Evolutionary conservation across 1,140 invertebrate genomes (phyloP).

Genomic region (Asobara japonica): DNA sequence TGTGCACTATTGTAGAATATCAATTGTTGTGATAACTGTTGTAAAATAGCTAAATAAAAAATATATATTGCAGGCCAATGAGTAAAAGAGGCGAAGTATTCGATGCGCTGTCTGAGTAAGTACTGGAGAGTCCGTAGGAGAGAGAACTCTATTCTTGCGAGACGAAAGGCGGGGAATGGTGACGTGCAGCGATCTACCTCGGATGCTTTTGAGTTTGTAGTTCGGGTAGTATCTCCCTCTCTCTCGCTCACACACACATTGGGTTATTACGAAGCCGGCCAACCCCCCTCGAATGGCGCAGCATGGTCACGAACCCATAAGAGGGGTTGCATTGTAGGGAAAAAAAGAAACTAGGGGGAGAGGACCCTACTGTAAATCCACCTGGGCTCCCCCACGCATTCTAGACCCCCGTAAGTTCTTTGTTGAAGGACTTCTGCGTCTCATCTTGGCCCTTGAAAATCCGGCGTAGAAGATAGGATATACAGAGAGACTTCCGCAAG

Average conservation of each 20-base stretch:
- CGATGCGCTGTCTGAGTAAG: slow-evolving; percentile 3
- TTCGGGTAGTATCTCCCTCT: background rate
- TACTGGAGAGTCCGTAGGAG: slow-evolving; percentile 1
- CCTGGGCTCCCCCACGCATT: background rate
- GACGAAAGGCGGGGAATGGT: background rate
- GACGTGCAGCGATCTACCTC: background rate
- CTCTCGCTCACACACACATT: background rate
- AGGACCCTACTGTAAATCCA: slow-evolving; percentile 1
- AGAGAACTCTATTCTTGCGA: slow-evolving; percentile 20
- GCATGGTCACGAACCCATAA: slow-evolving; percentile 6
- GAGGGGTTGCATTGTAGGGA: slow-evolving; percentile 16
- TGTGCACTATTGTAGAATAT: no score
- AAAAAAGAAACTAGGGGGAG: slow-evolving; percentile 5
- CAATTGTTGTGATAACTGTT: background rate
- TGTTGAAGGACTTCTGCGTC: background rate
- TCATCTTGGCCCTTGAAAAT: background rate
- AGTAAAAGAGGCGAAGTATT: background rate
- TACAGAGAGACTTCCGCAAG: no score
- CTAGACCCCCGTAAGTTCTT: background rate
- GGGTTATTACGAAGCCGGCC: background rate
- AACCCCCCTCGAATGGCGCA: slow-evolving; percentile 6
- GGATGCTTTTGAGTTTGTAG: background rate
- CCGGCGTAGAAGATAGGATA: background rate
- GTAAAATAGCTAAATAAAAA: background rate
- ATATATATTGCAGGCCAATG: background rate